Base-by-base conservation (phyloP, 2,888 invertebrate genomes). In the Leptinotarsa rubiginosa region DNA sequence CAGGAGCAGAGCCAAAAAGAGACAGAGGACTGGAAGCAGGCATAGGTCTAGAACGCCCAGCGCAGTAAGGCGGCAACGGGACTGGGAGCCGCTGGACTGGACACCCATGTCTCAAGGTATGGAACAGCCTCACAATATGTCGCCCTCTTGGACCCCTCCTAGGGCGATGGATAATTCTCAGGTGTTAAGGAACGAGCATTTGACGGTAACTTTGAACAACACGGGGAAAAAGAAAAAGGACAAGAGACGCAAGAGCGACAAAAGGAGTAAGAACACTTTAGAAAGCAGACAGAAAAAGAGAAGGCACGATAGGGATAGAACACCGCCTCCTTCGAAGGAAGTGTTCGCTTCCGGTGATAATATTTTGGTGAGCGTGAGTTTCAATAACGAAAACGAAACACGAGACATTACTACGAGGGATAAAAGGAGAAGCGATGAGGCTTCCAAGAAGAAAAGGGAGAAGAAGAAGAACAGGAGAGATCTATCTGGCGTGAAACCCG, bases 341-440 rank as follows among this genome's bases (percentile, higher is more conserved):
- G 96, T 97, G 3, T 97, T 96, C 86, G 96, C 97, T 0, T 96
- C 96, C 15, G 97, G 97, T 3, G 96, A 97, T 87, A 97, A 96
- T 86, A 97, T 97, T 83, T 91, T 97, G 78, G 96, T 97, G 15
- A 96, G 96, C 88, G 96, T 97, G 20, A 96, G 96, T 87, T 97
- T 97, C 88, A 94, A 94, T 86, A 95, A 95, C 81, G 91, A 91
- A 79, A 90, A 87, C 77, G 86, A 86, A 76, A 85, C 85, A 49
- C 84, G 87, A 73, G 85, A 86, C 72, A 83, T 86, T 16, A 83
- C 83, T 16, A 85, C 87, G 15, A 82, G 85, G 64, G 83, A 83
- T 25, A 84, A 83, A 3, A 89, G 89, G 15, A 88, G 89, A 10
- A 83, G 87, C 18, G 88, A 88, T 47, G 84, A 87, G 0, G 81